Percentiles rank a stretch among this genome's conserved stretches.
phyloP scores from a whole-genome alignment of 2,888 invertebrate species.

The Cryptosula pallasiana region DNA sequence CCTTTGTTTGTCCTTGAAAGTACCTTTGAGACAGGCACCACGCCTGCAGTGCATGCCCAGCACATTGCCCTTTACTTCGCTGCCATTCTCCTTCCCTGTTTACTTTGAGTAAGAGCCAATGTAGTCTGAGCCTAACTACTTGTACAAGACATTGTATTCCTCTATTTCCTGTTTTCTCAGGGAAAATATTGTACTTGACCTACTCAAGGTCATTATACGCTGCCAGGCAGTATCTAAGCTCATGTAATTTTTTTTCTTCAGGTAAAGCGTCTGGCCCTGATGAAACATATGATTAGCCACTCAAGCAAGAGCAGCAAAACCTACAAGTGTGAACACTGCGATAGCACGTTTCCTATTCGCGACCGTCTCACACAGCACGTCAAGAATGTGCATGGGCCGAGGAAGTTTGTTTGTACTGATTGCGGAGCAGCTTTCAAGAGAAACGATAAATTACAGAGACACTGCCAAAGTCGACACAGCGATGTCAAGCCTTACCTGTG shows the following conservation, averaged over 20 bases:
- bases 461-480: constrained; percentile 19
- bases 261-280: constrained; percentile 5
- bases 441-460: constrained; percentile 23
- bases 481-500: constrained; percentile 22
- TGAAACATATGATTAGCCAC: constrained; percentile 8
- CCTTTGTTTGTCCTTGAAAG: too few relatives aligned
- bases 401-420: constrained; percentile 21
- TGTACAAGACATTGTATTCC: too few relatives aligned
- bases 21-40: too few relatives aligned
- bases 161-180: not conserved
- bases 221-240: not conserved
- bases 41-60: too few relatives aligned
- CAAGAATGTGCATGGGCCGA: constrained; percentile 24
- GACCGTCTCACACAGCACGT: constrained; percentile 24
- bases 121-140: too few relatives aligned
- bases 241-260: not conserved
- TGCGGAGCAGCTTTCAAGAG: constrained; percentile 24
- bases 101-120: not conserved
- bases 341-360: not conserved
- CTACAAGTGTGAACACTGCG: constrained; percentile 21
- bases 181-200: not conserved
- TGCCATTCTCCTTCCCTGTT: not conserved
- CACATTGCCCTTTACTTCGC: too few relatives aligned
- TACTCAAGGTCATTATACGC: not conserved
- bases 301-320: not conserved